Base-by-base conservation (phyloP, 2,113 vertebrate species). In the Trogon surrucura region DNA sequence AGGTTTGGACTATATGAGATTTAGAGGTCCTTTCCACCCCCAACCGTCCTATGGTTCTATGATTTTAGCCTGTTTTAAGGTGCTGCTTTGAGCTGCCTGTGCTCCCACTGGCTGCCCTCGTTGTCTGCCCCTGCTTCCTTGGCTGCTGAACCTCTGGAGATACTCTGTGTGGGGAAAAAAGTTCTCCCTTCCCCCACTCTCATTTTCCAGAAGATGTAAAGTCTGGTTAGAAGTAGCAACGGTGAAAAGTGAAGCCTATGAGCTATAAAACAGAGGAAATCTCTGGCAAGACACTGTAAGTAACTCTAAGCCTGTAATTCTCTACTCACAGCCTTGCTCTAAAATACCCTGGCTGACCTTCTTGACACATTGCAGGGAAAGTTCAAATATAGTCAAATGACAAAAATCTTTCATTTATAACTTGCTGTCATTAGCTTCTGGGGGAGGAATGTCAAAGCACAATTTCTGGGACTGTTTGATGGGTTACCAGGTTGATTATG, bases 211-310 rank as follows among this genome's bases (percentile, higher is more conserved):
- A 71, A 73, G 60, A 80, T 80, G 72, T 71, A 38, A 47, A 85
- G 85, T 12, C n/a, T 62, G 56, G 25, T 88, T 71, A 77, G 88
- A 80, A 89, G 86, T 23, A 81, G 45, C 51, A 78, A 64, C 86
- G 86, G 88, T 84, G 92, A 95, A 88, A 95, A 93, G 47, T 84
- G 82, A 88, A 95, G 92, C 75, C 79, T 67, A 13, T 47, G 61
- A 96, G 85, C 92, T 95, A 18, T 93, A 88, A 94, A 96, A 79
- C 89, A 84, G 89, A 78, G 92, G 65, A 83, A 91, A 84, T 89
- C 92, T 93, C 88, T 96, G 90, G 85, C 95, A 97, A 79, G 85
- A 72, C 45, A 72, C 56, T 66, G 13, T 54, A 38, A 83, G 72
- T 89, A 93, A 77, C 65, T 85, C 66, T 65, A 86, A 91, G 90